Evolutionary conservation across 2,113 vertebrate species (phyloP).

Genomic region (Lates calcarifer): DNA sequence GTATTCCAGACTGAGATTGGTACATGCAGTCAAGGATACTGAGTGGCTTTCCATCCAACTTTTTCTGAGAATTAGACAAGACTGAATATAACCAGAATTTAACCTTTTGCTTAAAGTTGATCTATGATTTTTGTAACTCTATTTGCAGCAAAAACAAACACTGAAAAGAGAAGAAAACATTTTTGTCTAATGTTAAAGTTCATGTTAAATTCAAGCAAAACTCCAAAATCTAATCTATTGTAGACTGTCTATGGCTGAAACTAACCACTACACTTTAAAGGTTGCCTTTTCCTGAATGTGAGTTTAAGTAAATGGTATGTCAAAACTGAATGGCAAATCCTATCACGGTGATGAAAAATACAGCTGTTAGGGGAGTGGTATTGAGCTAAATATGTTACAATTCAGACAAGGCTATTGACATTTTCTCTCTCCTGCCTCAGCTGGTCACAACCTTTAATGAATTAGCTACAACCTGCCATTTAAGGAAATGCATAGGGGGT

Average conservation of each 20-base stretch:
- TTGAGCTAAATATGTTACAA: constrained; percentile 3
- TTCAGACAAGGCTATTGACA: constrained; percentile 41
- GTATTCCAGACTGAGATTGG: constrained; percentile 1
- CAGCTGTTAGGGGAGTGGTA: neutral
- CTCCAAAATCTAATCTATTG: neutral
- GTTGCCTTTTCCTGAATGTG: neutral
- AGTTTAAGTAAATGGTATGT: neutral
- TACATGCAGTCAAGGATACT: constrained; percentile 25
- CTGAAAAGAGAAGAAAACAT: neutral
- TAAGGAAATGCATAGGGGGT: constrained; percentile 17
- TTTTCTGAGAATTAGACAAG: neutral
- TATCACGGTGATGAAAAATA: neutral
- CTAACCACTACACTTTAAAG: neutral
- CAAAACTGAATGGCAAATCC: constrained; percentile 7
- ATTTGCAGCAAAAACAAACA: constrained; percentile 5
- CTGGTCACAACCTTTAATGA: constrained; percentile 46
- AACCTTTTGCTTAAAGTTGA: neutral
- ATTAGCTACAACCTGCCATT: constrained; percentile 53
- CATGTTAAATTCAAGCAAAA: constrained; percentile 15
- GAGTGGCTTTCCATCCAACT: neutral
- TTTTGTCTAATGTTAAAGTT: constrained; percentile 12
- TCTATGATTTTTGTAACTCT: neutral
- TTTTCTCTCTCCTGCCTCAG: constrained; percentile 20
- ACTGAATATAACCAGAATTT: neutral
- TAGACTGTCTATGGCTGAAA: neutral